Base-by-base conservation (phyloP, 2,797 vertebrate genomes). In the Bradypodion pumilum region DNA sequence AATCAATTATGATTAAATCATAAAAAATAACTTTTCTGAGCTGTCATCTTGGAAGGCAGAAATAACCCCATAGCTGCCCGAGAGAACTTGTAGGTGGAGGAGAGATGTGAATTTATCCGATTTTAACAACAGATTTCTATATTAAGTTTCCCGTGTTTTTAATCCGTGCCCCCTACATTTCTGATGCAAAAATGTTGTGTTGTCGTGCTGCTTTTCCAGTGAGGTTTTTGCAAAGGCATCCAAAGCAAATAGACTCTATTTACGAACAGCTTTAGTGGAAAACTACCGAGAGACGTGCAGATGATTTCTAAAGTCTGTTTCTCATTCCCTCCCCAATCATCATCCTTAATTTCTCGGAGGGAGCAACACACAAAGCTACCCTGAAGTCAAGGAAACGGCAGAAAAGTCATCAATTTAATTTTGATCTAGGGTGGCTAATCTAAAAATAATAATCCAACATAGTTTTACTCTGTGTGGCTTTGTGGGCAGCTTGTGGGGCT, bases 221-320 rank as follows among this genome's bases (percentile, higher is more conserved):
- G 44, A 46, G 40, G 35, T 7, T 37, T 79, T 77, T n/a, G 27
- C 27, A 52, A 80, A 25, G 5, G 42, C 27, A 42, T 74, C 37
- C 72, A 80, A 85, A 66, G 27, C n/a, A 80, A 65, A 80, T 49
- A 74, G 35, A 42, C 42, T 84, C 62, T 40, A 37, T 37, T 35
- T 52, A 3, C 15, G 10, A 35, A 13, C 16, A 65, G 27, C 15
- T 60, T 8, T 37, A 35, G 13, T 73, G 77, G 59, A 78, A 84
- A 84, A 68, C 35, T 68, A 76, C 70, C 8, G 62, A 32, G 37
- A 44, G 68, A 35, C 40, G 44, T 68, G 9, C 49, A 63, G 21
- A 75, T 35, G 5, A 3, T 59, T 52, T 2, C 29, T 42, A 21
- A 7, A 8, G 16, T 72, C 27, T 9, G 16, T 21, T 70, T 40